Conservation (phyloP, 2,113 vertebrate species). For the Ctenomys sociabilis region DNA sequence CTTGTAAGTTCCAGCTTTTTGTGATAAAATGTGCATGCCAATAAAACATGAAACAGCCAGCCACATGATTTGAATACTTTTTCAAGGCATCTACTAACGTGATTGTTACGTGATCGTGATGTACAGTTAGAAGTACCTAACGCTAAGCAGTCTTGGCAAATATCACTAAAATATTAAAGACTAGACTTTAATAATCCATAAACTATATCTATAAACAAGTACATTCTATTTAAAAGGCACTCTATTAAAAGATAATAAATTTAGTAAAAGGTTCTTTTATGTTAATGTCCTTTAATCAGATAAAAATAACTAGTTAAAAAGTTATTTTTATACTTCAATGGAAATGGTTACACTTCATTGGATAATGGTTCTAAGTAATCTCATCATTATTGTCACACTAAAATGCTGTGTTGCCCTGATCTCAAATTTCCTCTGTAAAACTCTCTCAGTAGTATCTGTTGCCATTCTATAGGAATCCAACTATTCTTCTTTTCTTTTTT, state of each 20-base stretch:
- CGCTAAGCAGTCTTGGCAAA: neutral
- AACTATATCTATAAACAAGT: neutral
- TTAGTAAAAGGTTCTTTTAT: neutral
- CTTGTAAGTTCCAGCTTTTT: neutral
- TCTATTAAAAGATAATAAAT: neutral
- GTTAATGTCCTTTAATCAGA: neutral
- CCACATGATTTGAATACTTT: neutral
- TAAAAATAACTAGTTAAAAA: neutral
- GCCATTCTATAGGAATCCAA: neutral
- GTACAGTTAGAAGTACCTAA: neutral
- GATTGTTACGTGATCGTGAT: neutral
- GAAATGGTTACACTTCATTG: no score
- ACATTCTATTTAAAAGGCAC: neutral
- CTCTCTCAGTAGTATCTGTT: neutral
- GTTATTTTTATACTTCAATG: neutral
- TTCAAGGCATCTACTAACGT: neutral
- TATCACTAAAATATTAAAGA: neutral
- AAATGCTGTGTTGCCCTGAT: neutral
- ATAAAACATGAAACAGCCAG: neutral
- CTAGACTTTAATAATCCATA: neutral
- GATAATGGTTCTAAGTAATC: neutral
- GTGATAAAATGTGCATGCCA: neutral
- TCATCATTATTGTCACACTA: neutral
- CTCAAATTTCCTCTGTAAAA: neutral
- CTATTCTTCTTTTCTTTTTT: no score